Percentiles rank a stretch among this genome's conserved stretches.
Conservation (phyloP, 1,140 invertebrate genomes). For the Anastrepha ludens region DNA sequence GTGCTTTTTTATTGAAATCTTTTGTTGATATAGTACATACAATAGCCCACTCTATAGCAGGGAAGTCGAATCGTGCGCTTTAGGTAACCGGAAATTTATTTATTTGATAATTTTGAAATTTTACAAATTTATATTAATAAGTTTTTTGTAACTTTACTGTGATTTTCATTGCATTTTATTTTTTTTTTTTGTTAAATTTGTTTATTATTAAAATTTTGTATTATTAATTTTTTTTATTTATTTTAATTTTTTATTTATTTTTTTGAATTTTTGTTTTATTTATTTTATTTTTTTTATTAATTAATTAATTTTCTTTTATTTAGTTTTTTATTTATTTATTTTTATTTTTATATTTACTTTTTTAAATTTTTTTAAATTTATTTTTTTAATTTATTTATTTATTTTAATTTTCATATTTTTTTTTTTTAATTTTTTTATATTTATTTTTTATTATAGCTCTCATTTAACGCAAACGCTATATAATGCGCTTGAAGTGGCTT, state of each 20-base stretch:
- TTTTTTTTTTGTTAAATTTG: neutral
- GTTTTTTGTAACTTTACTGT: no score
- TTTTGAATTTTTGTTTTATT: no score
- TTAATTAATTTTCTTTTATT: neutral
- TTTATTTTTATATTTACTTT: constrained; percentile 16
- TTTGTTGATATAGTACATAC: neutral
- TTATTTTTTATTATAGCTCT: no score
- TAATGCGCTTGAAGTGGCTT: no score
- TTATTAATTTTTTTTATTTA: neutral
- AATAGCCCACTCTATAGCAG: neutral
- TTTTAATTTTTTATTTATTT: neutral
- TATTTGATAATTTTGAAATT: no score
- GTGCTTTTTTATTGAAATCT: neutral
- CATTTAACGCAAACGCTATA: no score
- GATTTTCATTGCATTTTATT: no score
- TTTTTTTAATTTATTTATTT: no score
- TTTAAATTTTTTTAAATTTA: neutral
- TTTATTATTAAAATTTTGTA: neutral
- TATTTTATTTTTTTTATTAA: constrained; percentile 43
- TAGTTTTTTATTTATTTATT: neutral
- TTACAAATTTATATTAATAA: no score
- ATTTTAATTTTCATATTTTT: no score
- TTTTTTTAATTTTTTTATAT: no score
- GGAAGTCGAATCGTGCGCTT: neutral
- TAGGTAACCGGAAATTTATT: no score